Conservation (phyloP, 2,113 vertebrate species). For the Oreochromis tanganicae region DNA sequence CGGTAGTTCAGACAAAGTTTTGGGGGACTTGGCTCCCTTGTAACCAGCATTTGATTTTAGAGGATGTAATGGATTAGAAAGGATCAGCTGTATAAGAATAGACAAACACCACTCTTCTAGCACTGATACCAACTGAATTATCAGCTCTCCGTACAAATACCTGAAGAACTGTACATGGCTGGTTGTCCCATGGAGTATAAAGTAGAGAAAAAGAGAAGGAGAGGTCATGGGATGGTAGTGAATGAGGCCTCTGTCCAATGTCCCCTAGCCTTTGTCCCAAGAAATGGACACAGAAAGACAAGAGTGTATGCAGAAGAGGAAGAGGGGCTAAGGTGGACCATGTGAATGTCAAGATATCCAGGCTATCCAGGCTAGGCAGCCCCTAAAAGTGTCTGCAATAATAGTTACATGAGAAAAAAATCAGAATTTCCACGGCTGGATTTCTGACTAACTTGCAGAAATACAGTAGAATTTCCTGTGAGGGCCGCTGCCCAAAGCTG, state of each 20-base stretch:
- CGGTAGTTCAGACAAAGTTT: background rate
- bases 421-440: background rate
- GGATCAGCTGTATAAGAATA: background rate
- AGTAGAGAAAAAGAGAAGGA: background rate
- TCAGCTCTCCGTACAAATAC: background rate
- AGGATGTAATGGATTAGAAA: background rate
- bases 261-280: slow-evolving; percentile 38
- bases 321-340: slow-evolving; percentile 18
- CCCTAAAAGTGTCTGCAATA: background rate
- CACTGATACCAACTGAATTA: background rate
- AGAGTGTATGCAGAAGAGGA: background rate
- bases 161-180: background rate
- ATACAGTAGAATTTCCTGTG: background rate
- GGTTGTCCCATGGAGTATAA: background rate
- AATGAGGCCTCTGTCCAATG: slow-evolving; percentile 9
- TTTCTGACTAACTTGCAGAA: background rate
- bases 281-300: slow-evolving; percentile 19
- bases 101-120: rapidly evolving
- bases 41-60: background rate
- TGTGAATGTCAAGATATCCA: slow-evolving; percentile 38
- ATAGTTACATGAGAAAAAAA: background rate
- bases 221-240: background rate
- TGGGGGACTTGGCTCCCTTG: background rate
- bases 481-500: background rate
- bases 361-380: background rate